Evolutionary conservation across 2,797 vertebrate species (phyloP).

Genomic region (Bovichtus variegatus): DNA sequence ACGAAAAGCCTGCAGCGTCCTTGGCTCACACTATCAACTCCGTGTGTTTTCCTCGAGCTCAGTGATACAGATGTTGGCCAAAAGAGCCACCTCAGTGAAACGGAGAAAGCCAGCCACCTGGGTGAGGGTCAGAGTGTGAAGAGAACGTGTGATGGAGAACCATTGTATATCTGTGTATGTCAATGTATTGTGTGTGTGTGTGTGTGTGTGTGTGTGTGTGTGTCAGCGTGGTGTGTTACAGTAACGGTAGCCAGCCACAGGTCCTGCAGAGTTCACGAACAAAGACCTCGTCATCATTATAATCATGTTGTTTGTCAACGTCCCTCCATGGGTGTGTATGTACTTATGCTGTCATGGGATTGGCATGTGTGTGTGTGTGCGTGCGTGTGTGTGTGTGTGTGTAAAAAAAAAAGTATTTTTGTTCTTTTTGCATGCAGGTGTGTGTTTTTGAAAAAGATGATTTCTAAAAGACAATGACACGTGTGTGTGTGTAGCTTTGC

Average conservation of each 20-base stretch:
- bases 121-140: constrained; percentile 12
- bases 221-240: constrained; percentile 27
- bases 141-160: constrained; percentile 10
- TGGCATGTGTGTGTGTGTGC: constrained; percentile 29
- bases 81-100: constrained; percentile 62
- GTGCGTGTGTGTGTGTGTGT: not conserved
- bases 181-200: constrained; percentile 12
- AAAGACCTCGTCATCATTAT: constrained; percentile 69
- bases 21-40: constrained; percentile 33
- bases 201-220: not conserved
- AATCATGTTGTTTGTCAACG: constrained; percentile 65
- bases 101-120: constrained; percentile 48
- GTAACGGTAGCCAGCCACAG: constrained; percentile 60
- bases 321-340: constrained; percentile 67
- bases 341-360: constrained; percentile 58
- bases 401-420: no score
- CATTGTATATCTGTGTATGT: constrained; percentile 22
- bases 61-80: constrained; percentile 58
- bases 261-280: constrained; percentile 68
- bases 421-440: constrained; percentile 6
- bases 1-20: constrained; percentile 78
- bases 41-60: constrained; percentile 62
- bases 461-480: constrained; percentile 8
- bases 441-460: not conserved
- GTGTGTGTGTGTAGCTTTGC: not conserved